Conservation (phyloP, 2,888 invertebrate species). For the Tetranychus truncatus region DNA sequence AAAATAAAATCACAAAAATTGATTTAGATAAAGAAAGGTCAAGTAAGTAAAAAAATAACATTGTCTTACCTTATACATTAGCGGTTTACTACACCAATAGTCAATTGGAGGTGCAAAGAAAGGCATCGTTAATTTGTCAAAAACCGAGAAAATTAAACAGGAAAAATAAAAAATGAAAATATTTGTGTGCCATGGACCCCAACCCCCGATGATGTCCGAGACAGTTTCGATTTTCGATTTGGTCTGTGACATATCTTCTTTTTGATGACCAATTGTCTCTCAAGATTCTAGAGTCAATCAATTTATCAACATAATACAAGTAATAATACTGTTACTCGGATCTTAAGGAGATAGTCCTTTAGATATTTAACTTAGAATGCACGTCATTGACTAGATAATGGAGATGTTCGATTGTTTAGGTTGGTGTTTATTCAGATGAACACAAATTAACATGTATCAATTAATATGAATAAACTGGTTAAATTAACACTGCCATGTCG, state of each 20-base stretch:
- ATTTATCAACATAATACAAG: too few relatives aligned
- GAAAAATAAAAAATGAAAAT: conserved; percentile 11
- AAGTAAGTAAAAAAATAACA: too few relatives aligned
- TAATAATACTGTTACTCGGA: too few relatives aligned
- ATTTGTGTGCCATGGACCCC: conserved; percentile 18
- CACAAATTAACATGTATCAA: too few relatives aligned
- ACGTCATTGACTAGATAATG: too few relatives aligned
- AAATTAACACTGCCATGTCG: too few relatives aligned
- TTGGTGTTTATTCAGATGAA: too few relatives aligned
- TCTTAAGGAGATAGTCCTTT: too few relatives aligned
- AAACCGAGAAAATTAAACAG: conserved; percentile 12
- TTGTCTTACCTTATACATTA: background rate
- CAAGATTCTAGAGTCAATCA: background rate
- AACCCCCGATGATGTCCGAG: conserved; percentile 15
- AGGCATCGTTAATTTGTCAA: conserved; percentile 11
- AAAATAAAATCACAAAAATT: background rate
- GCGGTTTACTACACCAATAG: conserved; percentile 14
- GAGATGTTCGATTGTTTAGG: too few relatives aligned
- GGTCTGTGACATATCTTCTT: background rate
- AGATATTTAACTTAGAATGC: too few relatives aligned
- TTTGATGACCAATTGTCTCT: background rate
- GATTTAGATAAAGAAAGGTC: background rate
- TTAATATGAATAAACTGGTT: too few relatives aligned
- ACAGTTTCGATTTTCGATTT: background rate
- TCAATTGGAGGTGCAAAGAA: conserved; percentile 17